These are phyloP conservation scores for Morbakka virulenta DNA, from an alignment of 30 jellyfish, hydroid and myxozoan species.

Conservation along the genomic window DNA sequence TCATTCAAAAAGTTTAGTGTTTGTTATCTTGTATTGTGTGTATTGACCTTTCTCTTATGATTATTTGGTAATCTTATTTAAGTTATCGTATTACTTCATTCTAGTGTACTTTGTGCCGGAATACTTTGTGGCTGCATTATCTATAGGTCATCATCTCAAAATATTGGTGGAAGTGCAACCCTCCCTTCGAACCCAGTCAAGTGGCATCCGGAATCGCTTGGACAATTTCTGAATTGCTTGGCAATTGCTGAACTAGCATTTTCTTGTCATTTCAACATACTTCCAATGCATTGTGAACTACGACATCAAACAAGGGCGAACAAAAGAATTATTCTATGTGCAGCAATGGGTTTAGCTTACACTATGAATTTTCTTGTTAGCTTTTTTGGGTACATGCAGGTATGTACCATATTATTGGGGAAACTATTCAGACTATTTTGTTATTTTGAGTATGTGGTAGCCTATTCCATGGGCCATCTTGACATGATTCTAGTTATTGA, in stretches of 20 bases:
- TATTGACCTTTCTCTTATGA: too few species aligned
- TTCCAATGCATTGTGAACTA: conserved; percentile 95
- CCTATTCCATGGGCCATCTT: too few species aligned
- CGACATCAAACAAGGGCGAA: conserved; percentile 81
- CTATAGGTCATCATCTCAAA: conserved; percentile 61
- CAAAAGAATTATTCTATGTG: conserved; percentile 67
- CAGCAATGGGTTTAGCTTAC: conserved; percentile 85
- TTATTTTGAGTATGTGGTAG: neutral
- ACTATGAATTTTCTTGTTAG: conserved; percentile 73
- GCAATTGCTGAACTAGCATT: conserved; percentile 85
- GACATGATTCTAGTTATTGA: too few species aligned
- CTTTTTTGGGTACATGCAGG: conserved; percentile 91
- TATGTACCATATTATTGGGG: conserved; percentile 1
- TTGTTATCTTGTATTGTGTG: too few species aligned
- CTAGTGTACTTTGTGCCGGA: conserved; percentile 82
- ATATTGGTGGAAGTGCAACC: conserved; percentile 74
- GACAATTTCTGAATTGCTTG: conserved; percentile 71
- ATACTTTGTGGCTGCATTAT: conserved; percentile 79
- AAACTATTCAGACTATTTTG: too few species aligned
- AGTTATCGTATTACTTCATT: too few species aligned
- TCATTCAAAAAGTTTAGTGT: too few species aligned
- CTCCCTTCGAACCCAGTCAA: conserved; percentile 69
- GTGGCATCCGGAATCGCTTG: conserved; percentile 63
- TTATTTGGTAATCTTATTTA: too few species aligned
- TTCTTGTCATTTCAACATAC: conserved; percentile 87